Percentiles rank a stretch among this genome's conserved stretches.
Conservation (phyloP, 2,113 vertebrate genomes). For the Excalfactoria chinensis region DNA sequence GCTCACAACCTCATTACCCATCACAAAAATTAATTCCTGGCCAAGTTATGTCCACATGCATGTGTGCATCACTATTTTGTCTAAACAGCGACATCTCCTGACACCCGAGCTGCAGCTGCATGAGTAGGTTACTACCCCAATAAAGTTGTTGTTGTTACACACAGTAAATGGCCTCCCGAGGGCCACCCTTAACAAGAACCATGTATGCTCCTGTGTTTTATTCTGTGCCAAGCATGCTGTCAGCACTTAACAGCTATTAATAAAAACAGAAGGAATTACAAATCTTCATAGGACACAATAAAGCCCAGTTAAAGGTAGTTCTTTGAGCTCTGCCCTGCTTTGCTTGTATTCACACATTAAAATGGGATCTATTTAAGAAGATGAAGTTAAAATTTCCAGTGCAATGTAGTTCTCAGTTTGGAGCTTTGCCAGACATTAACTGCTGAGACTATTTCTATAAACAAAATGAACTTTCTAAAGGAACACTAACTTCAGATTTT, state of each 20-base stretch:
- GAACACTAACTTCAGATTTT: constrained; percentile 35
- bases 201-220: constrained; percentile 59
- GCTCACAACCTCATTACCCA: not conserved
- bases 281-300: constrained; percentile 48
- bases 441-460: constrained; percentile 33
- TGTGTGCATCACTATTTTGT: not conserved
- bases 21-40: not conserved
- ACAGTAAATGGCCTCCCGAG: constrained; percentile 64
- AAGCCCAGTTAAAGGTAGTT: constrained; percentile 33
- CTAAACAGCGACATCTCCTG: constrained; percentile 73
- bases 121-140: constrained; percentile 32
- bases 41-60: not conserved
- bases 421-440: constrained; percentile 40
- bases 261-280: constrained; percentile 64
- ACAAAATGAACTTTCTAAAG: constrained; percentile 47
- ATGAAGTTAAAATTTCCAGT: constrained; percentile 53
- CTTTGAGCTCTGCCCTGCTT: constrained; percentile 8
- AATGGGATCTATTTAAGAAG: constrained; percentile 51
- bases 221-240: constrained; percentile 69
- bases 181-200: constrained; percentile 67
- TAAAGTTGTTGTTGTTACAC: constrained; percentile 69
- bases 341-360: not conserved
- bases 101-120: not conserved
- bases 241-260: constrained; percentile 72
- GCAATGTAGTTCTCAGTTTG: constrained; percentile 14